These are phyloP conservation scores for Lytechinus pictus DNA, from an alignment of 35 echinoderm and acorn worm species.

Conservation along the genomic window DNA sequence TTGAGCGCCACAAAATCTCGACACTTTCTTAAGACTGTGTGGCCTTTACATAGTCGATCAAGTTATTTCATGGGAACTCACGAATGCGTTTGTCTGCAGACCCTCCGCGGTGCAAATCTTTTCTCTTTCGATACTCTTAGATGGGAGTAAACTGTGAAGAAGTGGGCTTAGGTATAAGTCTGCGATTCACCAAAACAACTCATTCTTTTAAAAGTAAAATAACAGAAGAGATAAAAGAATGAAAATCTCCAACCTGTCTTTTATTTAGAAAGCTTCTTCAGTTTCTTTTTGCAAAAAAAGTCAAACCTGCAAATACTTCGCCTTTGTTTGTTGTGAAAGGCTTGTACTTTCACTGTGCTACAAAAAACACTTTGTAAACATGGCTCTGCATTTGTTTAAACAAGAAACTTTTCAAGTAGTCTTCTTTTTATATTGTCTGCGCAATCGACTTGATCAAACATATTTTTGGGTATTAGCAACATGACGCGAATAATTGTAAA, in stretches of 20 bases:
- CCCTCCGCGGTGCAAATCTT: background rate
- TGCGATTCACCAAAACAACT: conserved; percentile 2
- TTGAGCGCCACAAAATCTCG: conserved; percentile 12
- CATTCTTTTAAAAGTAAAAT: background rate
- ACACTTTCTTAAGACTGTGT: background rate
- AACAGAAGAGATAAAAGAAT: background rate
- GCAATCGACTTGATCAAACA: background rate
- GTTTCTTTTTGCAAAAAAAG: background rate
- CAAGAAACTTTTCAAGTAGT: conserved; percentile 3
- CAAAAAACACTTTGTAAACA: conserved; percentile 14
- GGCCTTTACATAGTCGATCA: background rate
- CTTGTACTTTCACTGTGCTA: background rate
- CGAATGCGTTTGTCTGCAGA: conserved; percentile 7
- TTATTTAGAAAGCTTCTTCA: background rate
- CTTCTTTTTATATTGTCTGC: background rate
- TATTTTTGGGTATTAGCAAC: background rate
- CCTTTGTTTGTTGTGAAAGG: conserved; percentile 10
- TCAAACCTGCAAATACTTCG: background rate
- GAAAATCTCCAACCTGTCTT: background rate
- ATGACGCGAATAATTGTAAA: background rate
- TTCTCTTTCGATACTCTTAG: background rate
- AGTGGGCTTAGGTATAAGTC: conserved; percentile 48
- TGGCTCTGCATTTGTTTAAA: background rate
- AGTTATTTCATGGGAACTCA: conserved; percentile 22
- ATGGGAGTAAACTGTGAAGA: conserved; percentile 50